Evolutionary conservation across 2,888 invertebrate species (phyloP), one percentile per base, ranked within the genome.

Genomic region (Rhaphigaster nebulosa): DNA sequence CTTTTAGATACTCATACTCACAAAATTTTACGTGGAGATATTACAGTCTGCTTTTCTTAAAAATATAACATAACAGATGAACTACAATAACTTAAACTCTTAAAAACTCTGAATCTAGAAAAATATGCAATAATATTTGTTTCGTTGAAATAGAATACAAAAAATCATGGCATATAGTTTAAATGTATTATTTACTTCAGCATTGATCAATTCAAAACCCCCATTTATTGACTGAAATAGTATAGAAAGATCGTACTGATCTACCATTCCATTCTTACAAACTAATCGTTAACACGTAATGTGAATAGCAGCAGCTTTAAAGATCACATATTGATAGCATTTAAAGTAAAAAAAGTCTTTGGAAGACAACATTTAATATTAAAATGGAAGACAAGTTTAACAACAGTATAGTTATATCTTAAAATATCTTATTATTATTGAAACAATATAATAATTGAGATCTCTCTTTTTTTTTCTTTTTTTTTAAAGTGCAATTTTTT

Each of bases 381-480:
- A n/a, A 41, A 26, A n/a, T 84, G 84, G 84, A 84, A 84, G 84
- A 84, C 84, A 84, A n/a, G 45, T 84, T 84, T 84, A 45, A 45
- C 13, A 20, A 38, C 10, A 20, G 20, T 76, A 29, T 60, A 18
- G 65, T 76, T 38, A 76, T 76, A 76, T 65, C 10, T 60, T 38
- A 76, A 76, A 76, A 76, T 34, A 20, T 20, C 70, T 76, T 76
- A 76, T 76, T 8, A 76, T 38, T 76, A 76, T 18, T 1, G 8
- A 34, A 76, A 76, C 70, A 76, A 76, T 76, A 8, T 38, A 38
- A 1, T 65, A 29, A 29, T 65, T 65, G 34, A 65, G 65, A 34
- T 65, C 41, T 80, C 26, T 26, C 8, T 1, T 38, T 38, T 38
- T 80, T 23, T 76, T 26, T 45, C 41, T 80, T 10, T 26, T 41